Evolutionary conservation across 2,888 invertebrate genomes (phyloP).

Genomic region (Caenorhabditis wallacei): DNA sequence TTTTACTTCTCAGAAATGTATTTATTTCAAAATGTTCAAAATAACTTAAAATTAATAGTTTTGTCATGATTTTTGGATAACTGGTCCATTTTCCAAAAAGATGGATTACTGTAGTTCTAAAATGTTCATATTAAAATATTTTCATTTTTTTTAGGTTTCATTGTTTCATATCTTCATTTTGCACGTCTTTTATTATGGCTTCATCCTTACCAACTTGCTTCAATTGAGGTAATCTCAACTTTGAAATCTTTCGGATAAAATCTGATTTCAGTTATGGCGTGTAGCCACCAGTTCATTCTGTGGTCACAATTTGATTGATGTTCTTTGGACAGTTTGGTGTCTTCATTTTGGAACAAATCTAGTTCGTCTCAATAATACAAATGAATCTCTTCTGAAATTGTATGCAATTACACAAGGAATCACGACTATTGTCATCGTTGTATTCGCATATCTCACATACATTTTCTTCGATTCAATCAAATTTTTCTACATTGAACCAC

Average conservation of each 20-base stretch:
- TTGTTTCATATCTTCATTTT: slow-evolving; percentile 61
- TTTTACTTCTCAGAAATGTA: too few relatives aligned
- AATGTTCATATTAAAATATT: too few relatives aligned
- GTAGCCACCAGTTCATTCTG: slow-evolving; percentile 76
- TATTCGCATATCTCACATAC: slow-evolving; percentile 63
- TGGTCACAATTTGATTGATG: slow-evolving; percentile 78
- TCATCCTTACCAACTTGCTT: slow-evolving; percentile 68
- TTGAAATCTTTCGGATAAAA: too few relatives aligned
- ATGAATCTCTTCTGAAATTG: slow-evolving; percentile 68
- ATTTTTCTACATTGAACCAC: slow-evolving; percentile 68
- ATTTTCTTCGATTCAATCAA: slow-evolving; percentile 59
- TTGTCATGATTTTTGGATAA: too few relatives aligned
- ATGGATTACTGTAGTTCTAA: too few relatives aligned
- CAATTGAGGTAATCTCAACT: slow-evolving; percentile 71
- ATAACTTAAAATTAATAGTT: too few relatives aligned
- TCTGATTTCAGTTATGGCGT: slow-evolving; percentile 76
- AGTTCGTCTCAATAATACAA: slow-evolving; percentile 69
- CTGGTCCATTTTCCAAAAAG: too few relatives aligned
- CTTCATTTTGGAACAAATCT: slow-evolving; percentile 69
- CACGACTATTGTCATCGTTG: slow-evolving; percentile 60
- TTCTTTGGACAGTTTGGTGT: slow-evolving; percentile 74
- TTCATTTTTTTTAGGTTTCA: slow-evolving; percentile 52
- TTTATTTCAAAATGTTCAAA: too few relatives aligned
- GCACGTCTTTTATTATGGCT: slow-evolving; percentile 67
- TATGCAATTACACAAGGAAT: slow-evolving; percentile 73